phyloP scores from a whole-genome alignment of 2,113 vertebrate species.

The Salvator merianae region DNA sequence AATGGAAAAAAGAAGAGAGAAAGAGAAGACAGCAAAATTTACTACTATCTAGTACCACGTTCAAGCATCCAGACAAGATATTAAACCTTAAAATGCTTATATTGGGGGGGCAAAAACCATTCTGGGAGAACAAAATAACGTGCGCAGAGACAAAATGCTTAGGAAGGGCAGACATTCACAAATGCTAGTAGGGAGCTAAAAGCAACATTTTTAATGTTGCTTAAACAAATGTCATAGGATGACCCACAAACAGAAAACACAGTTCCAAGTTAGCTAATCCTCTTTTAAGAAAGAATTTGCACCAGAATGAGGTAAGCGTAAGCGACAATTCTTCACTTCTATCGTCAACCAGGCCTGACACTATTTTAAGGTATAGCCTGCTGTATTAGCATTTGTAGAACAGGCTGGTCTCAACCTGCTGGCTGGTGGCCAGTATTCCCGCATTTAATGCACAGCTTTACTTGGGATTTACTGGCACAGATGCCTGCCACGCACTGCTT shows the following conservation, averaged over 20 bases:
- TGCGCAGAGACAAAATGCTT: background rate
- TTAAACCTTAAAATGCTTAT: too few species aligned
- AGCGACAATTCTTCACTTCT: constrained; percentile 62
- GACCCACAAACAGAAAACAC: background rate
- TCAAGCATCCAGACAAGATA: too few species aligned
- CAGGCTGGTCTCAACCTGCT: constrained; percentile 67
- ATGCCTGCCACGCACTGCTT: constrained; percentile 58
- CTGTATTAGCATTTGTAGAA: constrained; percentile 63
- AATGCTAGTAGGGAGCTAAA: background rate
- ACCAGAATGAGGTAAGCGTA: constrained; percentile 69
- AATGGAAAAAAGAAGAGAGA: too few species aligned
- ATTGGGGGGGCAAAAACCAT: too few species aligned
- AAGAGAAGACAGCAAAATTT: too few species aligned
- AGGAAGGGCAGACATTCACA: background rate
- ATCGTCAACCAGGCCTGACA: constrained; percentile 53
- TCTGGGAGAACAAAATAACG: background rate
- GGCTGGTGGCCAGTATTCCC: constrained; percentile 73
- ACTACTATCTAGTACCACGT: too few species aligned
- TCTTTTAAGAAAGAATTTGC: constrained; percentile 54
- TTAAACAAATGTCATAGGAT: background rate
- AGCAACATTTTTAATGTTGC: background rate
- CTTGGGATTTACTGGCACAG: constrained; percentile 59
- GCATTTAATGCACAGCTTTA: constrained; percentile 44
- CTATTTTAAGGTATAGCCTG: constrained; percentile 71
- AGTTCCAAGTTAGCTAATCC: constrained; percentile 40